phyloP scores from a whole-genome alignment of 2,797 vertebrate genomes.

The Neosilurus mollespiculum region DNA sequence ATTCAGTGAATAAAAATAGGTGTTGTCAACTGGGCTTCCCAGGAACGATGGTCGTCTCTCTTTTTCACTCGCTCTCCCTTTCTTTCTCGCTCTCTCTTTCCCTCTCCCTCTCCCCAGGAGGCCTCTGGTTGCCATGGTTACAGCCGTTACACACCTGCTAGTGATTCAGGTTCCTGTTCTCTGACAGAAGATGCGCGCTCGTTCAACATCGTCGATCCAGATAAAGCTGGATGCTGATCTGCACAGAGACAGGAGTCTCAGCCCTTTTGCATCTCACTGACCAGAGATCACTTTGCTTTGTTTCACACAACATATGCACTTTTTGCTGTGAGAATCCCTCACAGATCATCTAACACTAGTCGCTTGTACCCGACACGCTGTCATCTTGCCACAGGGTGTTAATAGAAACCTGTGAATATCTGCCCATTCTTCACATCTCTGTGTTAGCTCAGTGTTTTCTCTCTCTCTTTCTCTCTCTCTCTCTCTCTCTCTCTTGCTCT shows the following conservation, averaged over 20 bases:
- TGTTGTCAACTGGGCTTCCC: slow-evolving; percentile 52
- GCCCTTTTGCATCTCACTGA: neutral
- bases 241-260: too few relatives aligned
- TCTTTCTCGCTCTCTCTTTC: slow-evolving; percentile 39
- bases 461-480: neutral
- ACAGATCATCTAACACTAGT: neutral
- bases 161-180: slow-evolving; percentile 59
- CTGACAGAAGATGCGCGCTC: slow-evolving; percentile 23
- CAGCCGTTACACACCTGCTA: slow-evolving; percentile 72
- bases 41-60: slow-evolving; percentile 41
- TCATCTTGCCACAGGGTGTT: slow-evolving; percentile 7
- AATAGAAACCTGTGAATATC: slow-evolving; percentile 10
- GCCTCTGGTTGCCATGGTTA: slow-evolving; percentile 67
- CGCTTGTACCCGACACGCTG: neutral
- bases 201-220: slow-evolving; percentile 19
- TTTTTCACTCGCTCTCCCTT: slow-evolving; percentile 40
- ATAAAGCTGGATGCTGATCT: neutral
- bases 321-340: neutral
- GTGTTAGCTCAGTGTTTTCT: neutral
- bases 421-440: neutral
- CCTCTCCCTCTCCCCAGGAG: slow-evolving; percentile 52
- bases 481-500: neutral
- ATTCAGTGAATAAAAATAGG: slow-evolving; percentile 36
- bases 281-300: slow-evolving; percentile 6
- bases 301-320: neutral